Evolutionary conservation across 1,140 invertebrate genomes (phyloP).

Genomic region (Neotoxoptera formosana): DNA sequence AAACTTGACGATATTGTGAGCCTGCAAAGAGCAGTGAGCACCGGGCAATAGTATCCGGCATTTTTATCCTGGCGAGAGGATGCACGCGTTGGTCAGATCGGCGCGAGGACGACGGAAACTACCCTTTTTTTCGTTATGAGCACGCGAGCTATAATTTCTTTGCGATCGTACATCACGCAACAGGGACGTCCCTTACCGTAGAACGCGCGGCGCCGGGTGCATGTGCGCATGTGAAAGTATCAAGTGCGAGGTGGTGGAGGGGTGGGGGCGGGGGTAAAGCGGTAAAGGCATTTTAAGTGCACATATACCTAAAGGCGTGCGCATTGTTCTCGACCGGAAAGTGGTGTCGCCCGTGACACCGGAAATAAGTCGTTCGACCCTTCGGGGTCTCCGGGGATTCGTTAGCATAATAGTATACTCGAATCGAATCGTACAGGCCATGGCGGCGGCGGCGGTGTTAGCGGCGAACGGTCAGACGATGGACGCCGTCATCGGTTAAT

Average conservation of each 20-base stretch:
- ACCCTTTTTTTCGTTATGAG: background rate
- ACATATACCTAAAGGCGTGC: background rate
- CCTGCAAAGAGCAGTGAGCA: too few relatives aligned
- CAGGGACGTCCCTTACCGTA: background rate
- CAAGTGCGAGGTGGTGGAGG: background rate
- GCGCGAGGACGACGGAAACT: background rate
- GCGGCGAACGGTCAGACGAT: background rate
- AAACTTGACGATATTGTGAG: background rate
- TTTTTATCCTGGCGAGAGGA: background rate
- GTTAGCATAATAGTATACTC: slow-evolving; percentile 31
- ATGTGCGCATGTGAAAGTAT: background rate
- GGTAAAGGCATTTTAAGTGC: background rate
- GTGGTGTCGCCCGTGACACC: background rate
- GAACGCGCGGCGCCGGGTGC: background rate
- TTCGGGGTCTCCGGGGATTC: background rate
- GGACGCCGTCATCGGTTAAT: background rate
- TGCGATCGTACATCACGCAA: background rate
- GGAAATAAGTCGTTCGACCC: slow-evolving; percentile 16
- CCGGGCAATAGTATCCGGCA: background rate
- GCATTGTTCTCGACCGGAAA: background rate
- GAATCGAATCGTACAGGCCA: background rate
- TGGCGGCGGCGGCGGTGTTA: too few relatives aligned
- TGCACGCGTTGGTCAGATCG: background rate
- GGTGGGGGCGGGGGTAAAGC: background rate
- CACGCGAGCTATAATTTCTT: background rate